Conservation (phyloP, 2,113 vertebrate species). For the Pseudorasbora parva region DNA sequence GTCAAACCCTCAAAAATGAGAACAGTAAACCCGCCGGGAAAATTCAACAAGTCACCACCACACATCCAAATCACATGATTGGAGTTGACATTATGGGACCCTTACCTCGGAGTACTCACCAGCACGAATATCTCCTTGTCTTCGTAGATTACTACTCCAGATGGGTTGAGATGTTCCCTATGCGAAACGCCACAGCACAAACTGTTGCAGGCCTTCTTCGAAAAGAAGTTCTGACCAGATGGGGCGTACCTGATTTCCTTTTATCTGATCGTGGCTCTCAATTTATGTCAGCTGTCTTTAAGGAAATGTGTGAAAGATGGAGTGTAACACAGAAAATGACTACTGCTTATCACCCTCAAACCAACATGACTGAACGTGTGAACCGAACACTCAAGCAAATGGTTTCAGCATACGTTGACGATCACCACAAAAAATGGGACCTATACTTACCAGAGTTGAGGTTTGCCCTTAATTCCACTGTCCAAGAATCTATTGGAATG, state of each 20-base stretch:
- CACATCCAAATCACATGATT: neutral
- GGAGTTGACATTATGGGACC: neutral
- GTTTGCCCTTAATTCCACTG: neutral
- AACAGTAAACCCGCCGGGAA: neutral
- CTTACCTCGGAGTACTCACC: neutral
- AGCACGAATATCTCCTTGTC: neutral
- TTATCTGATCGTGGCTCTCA: neutral
- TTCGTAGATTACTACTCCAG: conserved; percentile 39
- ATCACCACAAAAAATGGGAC: neutral
- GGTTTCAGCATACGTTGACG: neutral
- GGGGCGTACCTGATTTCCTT: neutral
- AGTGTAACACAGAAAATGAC: too few species aligned
- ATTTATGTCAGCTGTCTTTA: neutral
- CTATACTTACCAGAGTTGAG: neutral
- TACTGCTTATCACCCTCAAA: neutral
- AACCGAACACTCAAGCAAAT: neutral
- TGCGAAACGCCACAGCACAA: neutral
- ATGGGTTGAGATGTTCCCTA: conserved; percentile 35
- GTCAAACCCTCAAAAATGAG: neutral
- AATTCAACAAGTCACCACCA: neutral
- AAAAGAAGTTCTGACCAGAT: neutral
- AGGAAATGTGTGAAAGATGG: neutral
- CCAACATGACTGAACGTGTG: neutral
- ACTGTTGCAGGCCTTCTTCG: neutral
- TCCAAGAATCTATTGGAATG: neutral